These are phyloP conservation scores for Montipora efflorescens DNA, from an alignment of 64 coral and sea anemone genomes.

Conservation along the genomic window DNA sequence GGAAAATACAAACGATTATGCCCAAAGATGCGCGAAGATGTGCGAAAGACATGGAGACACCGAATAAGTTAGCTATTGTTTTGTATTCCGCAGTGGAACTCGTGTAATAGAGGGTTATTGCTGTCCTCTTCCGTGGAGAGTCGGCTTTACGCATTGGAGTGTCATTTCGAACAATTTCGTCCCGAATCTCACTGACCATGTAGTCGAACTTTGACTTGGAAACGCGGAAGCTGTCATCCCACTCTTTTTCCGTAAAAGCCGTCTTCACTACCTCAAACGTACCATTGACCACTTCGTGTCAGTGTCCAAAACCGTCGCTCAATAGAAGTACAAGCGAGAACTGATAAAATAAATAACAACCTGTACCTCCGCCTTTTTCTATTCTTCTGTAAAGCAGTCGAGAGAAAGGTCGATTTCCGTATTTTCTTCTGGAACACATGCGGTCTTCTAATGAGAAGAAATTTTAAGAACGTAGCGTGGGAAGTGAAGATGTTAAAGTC, in stretches of 20 bases:
- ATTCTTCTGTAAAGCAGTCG: slow-evolving; percentile 6
- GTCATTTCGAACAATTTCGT: neutral
- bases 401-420: neutral
- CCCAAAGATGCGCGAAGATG: no score
- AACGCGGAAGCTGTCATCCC: neutral
- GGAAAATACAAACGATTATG: no score
- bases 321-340: slow-evolving; percentile 11
- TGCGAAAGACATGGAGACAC: neutral
- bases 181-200: neutral
- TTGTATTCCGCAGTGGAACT: neutral
- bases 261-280: neutral
- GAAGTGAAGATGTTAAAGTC: no score
- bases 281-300: neutral
- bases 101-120: neutral
- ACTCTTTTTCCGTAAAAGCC: neutral
- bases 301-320: neutral
- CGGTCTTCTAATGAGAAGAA: slow-evolving; percentile 10
- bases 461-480: neutral
- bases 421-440: neutral
- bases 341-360: neutral
- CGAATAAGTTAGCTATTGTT: neutral
- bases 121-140: neutral
- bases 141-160: neutral
- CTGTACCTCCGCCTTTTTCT: slow-evolving; percentile 5
- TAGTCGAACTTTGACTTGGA: neutral